Evolutionary conservation across 2,113 vertebrate species (phyloP).

Genomic region (Podarcis muralis): DNA sequence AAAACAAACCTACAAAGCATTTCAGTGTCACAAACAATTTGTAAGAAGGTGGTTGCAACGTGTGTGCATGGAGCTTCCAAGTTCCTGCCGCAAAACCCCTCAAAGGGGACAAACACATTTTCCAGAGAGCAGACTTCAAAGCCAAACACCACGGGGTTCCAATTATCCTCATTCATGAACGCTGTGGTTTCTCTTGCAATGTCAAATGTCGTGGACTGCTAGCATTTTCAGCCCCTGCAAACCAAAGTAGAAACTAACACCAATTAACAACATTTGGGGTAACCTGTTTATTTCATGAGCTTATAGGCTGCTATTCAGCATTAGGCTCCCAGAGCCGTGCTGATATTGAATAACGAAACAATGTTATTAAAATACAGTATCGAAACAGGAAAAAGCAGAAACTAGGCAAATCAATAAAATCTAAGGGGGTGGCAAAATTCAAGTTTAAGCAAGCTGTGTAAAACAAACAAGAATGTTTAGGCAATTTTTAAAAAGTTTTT

Average conservation of each 20-base stretch:
- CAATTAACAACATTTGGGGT: not conserved
- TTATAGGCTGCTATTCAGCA: not conserved
- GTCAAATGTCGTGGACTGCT: not conserved
- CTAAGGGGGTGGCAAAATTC: not conserved
- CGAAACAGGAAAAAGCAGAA: not conserved
- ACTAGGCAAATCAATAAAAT: not conserved
- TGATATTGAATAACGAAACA: not conserved
- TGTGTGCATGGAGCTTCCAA: not conserved
- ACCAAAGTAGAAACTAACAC: not conserved
- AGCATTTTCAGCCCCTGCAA: not conserved
- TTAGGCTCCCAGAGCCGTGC: not conserved
- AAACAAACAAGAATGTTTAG: not conserved
- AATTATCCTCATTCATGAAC: conserved; percentile 8
- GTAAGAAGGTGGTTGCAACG: not conserved
- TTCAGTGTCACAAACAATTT: not conserved
- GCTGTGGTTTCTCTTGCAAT: not conserved
- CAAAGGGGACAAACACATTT: not conserved
- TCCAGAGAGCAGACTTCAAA: not conserved
- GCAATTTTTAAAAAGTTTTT: not conserved
- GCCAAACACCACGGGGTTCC: not conserved
- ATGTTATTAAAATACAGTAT: not conserved
- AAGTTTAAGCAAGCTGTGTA: not conserved
- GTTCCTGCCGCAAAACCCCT: not conserved
- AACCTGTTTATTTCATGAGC: not conserved
- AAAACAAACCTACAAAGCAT: not conserved